Evolutionary conservation across 2,888 invertebrate species (phyloP).

Genomic region (Trachelus iudaicus): DNA sequence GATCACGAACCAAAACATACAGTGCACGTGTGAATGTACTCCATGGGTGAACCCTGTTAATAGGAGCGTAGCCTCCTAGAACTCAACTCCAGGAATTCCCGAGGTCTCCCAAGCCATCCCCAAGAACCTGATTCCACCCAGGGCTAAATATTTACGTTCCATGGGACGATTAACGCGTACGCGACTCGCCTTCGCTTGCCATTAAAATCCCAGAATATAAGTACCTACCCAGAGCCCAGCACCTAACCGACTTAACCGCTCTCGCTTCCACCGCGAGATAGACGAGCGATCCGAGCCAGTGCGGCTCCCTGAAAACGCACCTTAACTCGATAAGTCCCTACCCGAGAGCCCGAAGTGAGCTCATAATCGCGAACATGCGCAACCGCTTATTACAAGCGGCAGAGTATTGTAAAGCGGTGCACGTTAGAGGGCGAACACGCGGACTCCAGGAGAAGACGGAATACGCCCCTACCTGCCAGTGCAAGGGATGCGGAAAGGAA

Average conservation of each 20-base stretch:
- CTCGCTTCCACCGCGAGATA: not conserved
- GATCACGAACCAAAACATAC: constrained; percentile 32
- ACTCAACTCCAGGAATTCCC: too few species aligned
- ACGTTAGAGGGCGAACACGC: not conserved
- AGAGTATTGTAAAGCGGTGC: constrained; percentile 36
- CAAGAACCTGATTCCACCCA: not conserved
- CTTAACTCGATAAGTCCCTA: constrained; percentile 45
- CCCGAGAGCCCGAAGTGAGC: constrained; percentile 42
- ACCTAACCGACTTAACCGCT: not conserved
- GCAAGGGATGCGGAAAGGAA: constrained; percentile 3
- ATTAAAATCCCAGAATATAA: not conserved
- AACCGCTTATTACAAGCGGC: constrained; percentile 49
- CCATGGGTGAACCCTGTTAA: not conserved
- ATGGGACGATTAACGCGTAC: not conserved
- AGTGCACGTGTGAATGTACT: constrained; percentile 27
- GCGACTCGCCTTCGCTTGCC: not conserved
- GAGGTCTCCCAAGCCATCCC: not conserved
- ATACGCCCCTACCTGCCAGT: not conserved
- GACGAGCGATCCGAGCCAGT: not conserved
- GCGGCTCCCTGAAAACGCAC: constrained; percentile 1
- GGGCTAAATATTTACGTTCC: not conserved
- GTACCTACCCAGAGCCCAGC: not conserved
- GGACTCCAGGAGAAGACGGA: not conserved
- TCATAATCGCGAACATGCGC: constrained; percentile 48
- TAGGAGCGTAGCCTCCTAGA: not conserved